Evolutionary conservation across 2,113 vertebrate species (phyloP), one percentile per base, ranked within the genome.

Genomic region (Corythornis madagascariensis): DNA sequence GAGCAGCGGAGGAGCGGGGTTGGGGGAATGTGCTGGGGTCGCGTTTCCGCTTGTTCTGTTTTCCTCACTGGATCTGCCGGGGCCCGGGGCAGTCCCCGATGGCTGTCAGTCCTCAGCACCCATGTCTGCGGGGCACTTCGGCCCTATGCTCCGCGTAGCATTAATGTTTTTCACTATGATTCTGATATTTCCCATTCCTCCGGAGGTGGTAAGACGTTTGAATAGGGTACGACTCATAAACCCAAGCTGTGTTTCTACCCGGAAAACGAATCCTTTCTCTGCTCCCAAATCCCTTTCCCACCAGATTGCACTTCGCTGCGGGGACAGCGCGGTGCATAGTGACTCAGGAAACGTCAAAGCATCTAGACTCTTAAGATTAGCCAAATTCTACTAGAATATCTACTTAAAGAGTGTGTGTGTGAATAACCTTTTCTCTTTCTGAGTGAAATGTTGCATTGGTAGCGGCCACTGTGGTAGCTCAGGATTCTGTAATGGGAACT

Each of bases 261-360:
- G n/a, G 52, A 47, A 9, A 66, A 87, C 3, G 9, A 16, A 33
- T 57, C 31, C 53, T 48, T 93, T 25, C 4, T 3, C 52, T 22
- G 52, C 83, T 72, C 35, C 38, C 70, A 38, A 33, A 43, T n/a
- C 69, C 22, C 64, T 86, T 60, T 96, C 88, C 87, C 77, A 89
- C 70, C 94, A 94, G 93, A 84, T 80, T 94, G 89, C 91, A 89
- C 57, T 74, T 92, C 86, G 90, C 78, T 69, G 60, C 80, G 55
- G 72, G 67, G 47, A 87, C 17, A 93, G 18, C 21, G 5, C 21
- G 8, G 77, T 64, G 74, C 66, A 50, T 47, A 50, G 66, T 77
- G 95, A 95, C 89, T 95, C 95, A 89, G 92, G 92, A 94, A 79
- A 90, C 11, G 31, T 26, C 19, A n/a, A 13, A 78, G 76, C 79